Conservation (phyloP, 2,888 invertebrate genomes). For the Muscina levida region DNA sequence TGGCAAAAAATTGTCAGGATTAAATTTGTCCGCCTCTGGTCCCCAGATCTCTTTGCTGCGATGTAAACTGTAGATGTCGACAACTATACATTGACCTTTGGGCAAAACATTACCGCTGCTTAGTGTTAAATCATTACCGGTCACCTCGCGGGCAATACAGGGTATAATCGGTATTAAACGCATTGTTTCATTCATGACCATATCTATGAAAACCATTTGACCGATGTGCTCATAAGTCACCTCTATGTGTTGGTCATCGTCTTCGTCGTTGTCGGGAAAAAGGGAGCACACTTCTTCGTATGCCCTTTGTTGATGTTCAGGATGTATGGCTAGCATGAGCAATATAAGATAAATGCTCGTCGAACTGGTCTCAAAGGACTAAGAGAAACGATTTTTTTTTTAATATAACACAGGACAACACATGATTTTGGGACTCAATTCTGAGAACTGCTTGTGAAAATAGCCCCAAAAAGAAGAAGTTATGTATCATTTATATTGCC, state of each 20-base stretch:
- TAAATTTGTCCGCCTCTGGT: conserved; percentile 73
- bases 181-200: conserved; percentile 76
- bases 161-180: conserved; percentile 74
- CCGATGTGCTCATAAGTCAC: conserved; percentile 70
- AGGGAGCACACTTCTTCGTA: conserved; percentile 72
- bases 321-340: conserved; percentile 72
- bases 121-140: conserved; percentile 67
- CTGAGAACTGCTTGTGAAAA: too few relatives aligned
- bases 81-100: conserved; percentile 71
- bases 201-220: conserved; percentile 74
- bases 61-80: conserved; percentile 75
- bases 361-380: conserved; percentile 76
- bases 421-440: too few relatives aligned
- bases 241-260: conserved; percentile 66
- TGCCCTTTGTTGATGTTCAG: conserved; percentile 71
- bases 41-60: conserved; percentile 77
- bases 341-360: conserved; percentile 70
- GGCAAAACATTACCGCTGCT: conserved; percentile 73
- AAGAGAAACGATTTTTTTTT: too few relatives aligned
- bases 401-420: too few relatives aligned
- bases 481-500: too few relatives aligned
- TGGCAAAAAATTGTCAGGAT: conserved; percentile 78
- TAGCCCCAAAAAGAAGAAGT: too few relatives aligned
- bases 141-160: conserved; percentile 70
- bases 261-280: conserved; percentile 57